phyloP scores from a whole-genome alignment of 2,113 vertebrate genomes.

The Trichechus manatus region DNA sequence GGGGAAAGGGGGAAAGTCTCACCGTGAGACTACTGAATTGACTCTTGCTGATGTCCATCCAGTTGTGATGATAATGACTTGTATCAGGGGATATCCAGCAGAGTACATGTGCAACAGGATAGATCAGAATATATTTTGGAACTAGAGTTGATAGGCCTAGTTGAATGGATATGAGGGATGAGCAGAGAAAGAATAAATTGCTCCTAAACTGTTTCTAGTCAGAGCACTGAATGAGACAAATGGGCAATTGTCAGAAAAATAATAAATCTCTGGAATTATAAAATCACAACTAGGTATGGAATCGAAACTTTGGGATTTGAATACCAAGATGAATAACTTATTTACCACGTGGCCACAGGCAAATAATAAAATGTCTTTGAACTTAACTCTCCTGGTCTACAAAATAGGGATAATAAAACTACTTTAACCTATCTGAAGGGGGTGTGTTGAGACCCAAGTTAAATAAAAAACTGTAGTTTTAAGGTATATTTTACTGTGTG shows the following conservation, averaged over 20 bases:
- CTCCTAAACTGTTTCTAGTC: neutral
- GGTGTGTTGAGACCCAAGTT: neutral
- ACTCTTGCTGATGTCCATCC: neutral
- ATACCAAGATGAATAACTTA: neutral
- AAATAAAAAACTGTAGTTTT: neutral
- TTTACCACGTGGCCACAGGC: neutral
- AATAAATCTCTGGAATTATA: constrained; percentile 11
- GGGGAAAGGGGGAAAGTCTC: too few species aligned
- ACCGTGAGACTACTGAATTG: neutral
- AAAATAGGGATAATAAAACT: neutral
- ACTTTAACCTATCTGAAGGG: neutral
- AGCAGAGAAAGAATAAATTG: neutral
- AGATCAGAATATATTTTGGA: neutral
- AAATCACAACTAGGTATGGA: neutral
- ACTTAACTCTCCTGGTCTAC: neutral
- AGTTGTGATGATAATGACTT: neutral
- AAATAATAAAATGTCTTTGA: neutral
- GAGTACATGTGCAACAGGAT: neutral
- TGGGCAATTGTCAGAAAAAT: neutral
- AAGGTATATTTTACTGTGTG: neutral
- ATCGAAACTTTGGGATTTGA: neutral
- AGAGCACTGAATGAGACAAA: neutral
- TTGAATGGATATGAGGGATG: neutral
- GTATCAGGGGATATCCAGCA: neutral
- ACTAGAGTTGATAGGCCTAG: neutral